Evolutionary conservation across 2,888 invertebrate species (phyloP), one percentile per base, ranked within the genome.

Genomic region (Neoitamus cyanurus): DNA sequence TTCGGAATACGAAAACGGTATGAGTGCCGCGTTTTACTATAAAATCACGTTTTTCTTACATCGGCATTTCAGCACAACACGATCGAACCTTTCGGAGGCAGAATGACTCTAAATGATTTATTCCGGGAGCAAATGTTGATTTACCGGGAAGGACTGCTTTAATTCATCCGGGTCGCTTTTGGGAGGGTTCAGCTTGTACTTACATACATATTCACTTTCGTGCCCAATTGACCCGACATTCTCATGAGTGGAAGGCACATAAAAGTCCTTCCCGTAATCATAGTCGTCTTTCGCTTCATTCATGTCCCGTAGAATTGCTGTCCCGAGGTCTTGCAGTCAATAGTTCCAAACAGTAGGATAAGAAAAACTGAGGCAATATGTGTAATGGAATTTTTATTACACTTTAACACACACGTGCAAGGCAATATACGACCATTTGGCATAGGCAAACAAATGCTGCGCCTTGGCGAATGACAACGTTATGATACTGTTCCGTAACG

Each of bases 331-430:
- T 58, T 58, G 42, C 42, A 58, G 80, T 80, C 80, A 80, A 80
- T 80, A 80, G 80, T 48, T 80, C 30, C 15, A 15, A 30, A 30
- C 78, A 68, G 20, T 6, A 15, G 68, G 34, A 58, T 34, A 80
- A 80, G 80, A 80, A 80, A 77, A 80, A 68, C 80, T 80, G 58
- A 37, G 42, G 83, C 83, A 83, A 83, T 83, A 83, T 83, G 69
- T 83, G 83, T 83, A 70, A 83, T 83, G 37, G 83, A 83, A 83
- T 83, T 83, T 83, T 68, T 83, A 83, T 83, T 83, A 37, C 34
- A 68, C 83, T 80, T 80, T 31, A 58, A 31, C 68, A 48, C 68
- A 58, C 80, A 48, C 80, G 58, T 34, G 34, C 34, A 28, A 13
- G 58, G 34, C 15, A 31, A 30, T 15, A 20, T 58, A 80, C 1